A percentile compares a stretch with the other conserved stretches of the same genome.
Conservation (phyloP, 1,140 invertebrate genomes). For the Periplaneta americana region DNA sequence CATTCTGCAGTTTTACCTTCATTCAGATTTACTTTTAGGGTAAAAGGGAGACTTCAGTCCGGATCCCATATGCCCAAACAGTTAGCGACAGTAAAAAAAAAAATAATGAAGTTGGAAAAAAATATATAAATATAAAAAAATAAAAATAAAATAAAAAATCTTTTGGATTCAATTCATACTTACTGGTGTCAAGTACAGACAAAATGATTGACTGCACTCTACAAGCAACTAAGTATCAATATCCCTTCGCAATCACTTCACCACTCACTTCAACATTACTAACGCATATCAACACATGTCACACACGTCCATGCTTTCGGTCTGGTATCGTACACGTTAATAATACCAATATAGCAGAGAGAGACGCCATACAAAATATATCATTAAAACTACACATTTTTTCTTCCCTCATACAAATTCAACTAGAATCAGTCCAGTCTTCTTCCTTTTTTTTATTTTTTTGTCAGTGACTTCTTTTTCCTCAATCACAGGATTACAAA, state of each 20-base stretch:
- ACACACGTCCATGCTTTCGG: neutral
- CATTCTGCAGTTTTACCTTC: neutral
- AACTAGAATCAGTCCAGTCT: slow-evolving; percentile 1
- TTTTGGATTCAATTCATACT: neutral
- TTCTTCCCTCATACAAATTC: neutral
- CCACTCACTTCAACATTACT: neutral
- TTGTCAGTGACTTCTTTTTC: neutral
- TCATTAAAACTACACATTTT: neutral
- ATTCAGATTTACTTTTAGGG: neutral
- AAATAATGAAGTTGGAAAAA: no score
- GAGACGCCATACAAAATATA: neutral
- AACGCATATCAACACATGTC: neutral
- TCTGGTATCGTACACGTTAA: neutral
- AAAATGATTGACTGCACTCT: neutral
- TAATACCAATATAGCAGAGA: neutral
- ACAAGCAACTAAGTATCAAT: neutral
- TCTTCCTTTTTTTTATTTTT: no score
- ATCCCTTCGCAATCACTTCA: neutral
- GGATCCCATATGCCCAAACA: no score
- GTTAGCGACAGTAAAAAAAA: neutral
- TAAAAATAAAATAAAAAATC: no score
- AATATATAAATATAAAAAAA: no score
- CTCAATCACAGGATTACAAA: slow-evolving; percentile 4
- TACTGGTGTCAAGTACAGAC: neutral
- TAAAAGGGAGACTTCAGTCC: neutral